phyloP scores from a whole-genome alignment of 2,113 vertebrate genomes.

The Rhinichthys klamathensis region DNA sequence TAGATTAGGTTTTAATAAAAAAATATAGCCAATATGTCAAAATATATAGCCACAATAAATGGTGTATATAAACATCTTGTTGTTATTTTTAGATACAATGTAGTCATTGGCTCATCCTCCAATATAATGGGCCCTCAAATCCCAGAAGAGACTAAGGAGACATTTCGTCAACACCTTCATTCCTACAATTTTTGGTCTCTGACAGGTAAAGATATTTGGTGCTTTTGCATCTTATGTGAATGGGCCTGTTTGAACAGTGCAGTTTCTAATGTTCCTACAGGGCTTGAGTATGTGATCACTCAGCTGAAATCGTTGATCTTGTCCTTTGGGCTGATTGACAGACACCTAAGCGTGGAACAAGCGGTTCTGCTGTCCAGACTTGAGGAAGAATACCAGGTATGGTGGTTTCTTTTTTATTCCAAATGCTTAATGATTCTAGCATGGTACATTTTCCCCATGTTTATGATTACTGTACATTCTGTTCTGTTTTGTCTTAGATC shows the following conservation, averaged over 20 bases:
- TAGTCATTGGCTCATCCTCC: slow-evolving; percentile 88
- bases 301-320: slow-evolving; percentile 95
- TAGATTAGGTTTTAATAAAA: neutral
- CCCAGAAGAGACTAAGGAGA: slow-evolving; percentile 84
- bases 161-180: slow-evolving; percentile 83
- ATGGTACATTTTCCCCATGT: neutral
- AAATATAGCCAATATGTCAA: too few relatives aligned
- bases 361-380: slow-evolving; percentile 91
- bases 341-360: slow-evolving; percentile 88
- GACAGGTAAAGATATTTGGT: slow-evolving; percentile 77
- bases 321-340: slow-evolving; percentile 86
- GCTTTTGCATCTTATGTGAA: neutral
- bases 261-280: slow-evolving; percentile 66
- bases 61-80: neutral
- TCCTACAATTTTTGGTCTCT: slow-evolving; percentile 95
- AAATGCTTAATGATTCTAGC: neutral
- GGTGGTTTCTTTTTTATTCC: neutral
- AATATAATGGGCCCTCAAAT: slow-evolving; percentile 91
- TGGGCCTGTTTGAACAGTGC: neutral
- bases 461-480: neutral
- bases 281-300: slow-evolving; percentile 90
- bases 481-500: slow-evolving; percentile 76
- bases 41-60: neutral
- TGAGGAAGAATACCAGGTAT: slow-evolving; percentile 97
- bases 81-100: slow-evolving; percentile 79